Evolutionary conservation across 1,140 invertebrate species (phyloP).

Genomic region (Drosophila orena): DNA sequence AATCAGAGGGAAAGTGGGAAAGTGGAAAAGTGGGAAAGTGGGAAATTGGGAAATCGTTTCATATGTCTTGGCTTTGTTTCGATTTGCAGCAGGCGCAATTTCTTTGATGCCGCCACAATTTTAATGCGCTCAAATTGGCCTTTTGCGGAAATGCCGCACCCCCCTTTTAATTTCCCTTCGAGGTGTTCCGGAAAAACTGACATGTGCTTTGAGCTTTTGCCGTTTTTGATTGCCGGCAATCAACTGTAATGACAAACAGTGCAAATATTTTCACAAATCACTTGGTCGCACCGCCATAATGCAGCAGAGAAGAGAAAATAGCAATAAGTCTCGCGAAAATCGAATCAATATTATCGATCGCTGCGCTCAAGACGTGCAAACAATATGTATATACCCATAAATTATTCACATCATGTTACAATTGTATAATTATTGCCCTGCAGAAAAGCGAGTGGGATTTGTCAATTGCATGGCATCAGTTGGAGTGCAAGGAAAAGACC

Average conservation of each 20-base stretch:
- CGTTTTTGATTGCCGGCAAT: conserved; percentile 62
- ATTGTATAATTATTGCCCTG: conserved; percentile 36
- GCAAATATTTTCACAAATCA: conserved; percentile 62
- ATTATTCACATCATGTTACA: conserved; percentile 25
- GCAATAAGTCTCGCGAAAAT: conserved; percentile 42
- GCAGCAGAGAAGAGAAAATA: conserved; percentile 32
- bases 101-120: conserved; percentile 28
- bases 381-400: conserved; percentile 9
- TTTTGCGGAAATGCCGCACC: conserved; percentile 13
- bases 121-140: conserved; percentile 33
- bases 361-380: conserved; percentile 9
- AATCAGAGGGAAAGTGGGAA: too few relatives aligned
- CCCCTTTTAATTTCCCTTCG: conserved; percentile 9
- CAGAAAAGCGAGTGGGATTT: background rate
- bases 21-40: background rate
- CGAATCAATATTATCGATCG: conserved; percentile 76
- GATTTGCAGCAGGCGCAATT: conserved; percentile 19
- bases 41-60: conserved; percentile 3
- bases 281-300: conserved; percentile 15
- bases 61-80: conserved; percentile 41
- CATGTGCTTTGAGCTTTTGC: conserved; percentile 34
- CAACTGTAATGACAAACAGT: conserved; percentile 73
- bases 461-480: conserved; percentile 6
- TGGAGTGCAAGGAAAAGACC: too few relatives aligned
- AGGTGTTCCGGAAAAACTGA: conserved; percentile 50